phyloP scores from a whole-genome alignment of 2,888 invertebrate genomes.

The Mayetiola destructor region DNA sequence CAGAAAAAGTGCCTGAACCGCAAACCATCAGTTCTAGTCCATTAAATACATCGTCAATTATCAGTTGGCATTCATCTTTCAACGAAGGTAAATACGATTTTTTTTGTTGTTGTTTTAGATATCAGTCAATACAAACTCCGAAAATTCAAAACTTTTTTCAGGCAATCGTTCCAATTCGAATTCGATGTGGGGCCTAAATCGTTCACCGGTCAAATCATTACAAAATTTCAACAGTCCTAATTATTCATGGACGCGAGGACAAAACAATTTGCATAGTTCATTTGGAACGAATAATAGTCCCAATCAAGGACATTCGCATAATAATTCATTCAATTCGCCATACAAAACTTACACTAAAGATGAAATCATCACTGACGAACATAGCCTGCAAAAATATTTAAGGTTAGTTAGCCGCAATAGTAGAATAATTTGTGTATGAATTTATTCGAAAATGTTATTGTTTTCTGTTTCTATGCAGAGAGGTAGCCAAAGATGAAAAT shows the following conservation, averaged over 20 bases:
- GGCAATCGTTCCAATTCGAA: constrained; percentile 18
- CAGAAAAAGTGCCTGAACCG: constrained; percentile 13
- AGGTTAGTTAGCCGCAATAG: constrained; percentile 28
- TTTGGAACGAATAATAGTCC: constrained; percentile 21
- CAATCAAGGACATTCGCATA: constrained; percentile 25
- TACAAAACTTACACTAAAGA: constrained; percentile 28
- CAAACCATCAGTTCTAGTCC: constrained; percentile 17
- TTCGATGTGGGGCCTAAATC: constrained; percentile 11
- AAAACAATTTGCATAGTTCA: constrained; percentile 25
- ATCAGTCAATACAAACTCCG: not conserved
- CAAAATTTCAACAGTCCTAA: not conserved
- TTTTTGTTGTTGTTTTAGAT: not conserved
- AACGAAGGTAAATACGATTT: constrained; percentile 25
- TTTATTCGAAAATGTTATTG: not conserved
- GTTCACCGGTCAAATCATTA: not conserved
- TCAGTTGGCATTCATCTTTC: constrained; percentile 35
- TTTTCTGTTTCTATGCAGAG: not conserved
- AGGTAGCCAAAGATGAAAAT: constrained; percentile 4
- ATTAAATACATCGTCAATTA: constrained; percentile 24
- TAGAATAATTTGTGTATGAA: not conserved
- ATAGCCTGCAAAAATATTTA: constrained; percentile 36
- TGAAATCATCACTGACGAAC: constrained; percentile 39
- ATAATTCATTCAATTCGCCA: constrained; percentile 27
- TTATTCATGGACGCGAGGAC: constrained; percentile 12
- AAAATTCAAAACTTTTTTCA: constrained; percentile 9